These are phyloP conservation scores for Plebejus argus DNA, from an alignment of 2,888 invertebrate species.

Conservation along the genomic window DNA sequence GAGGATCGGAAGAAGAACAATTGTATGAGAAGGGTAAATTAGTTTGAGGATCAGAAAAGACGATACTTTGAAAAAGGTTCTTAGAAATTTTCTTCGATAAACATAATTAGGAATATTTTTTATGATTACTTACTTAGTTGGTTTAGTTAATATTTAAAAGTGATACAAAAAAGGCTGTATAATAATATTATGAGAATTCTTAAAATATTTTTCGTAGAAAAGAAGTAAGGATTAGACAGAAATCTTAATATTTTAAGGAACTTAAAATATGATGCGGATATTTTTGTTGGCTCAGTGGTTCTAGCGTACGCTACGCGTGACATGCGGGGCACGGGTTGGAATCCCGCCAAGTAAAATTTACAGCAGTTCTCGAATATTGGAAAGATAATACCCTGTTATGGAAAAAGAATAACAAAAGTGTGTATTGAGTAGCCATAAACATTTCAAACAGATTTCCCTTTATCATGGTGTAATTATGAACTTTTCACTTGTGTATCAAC, in stretches of 20 bases:
- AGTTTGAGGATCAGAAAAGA: neutral
- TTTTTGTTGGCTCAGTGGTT: neutral
- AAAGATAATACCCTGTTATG: neutral
- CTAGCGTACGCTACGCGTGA: neutral
- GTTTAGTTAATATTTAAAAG: no score
- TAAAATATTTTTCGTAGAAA: no score
- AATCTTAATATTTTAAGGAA: no score
- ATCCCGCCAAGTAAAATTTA: slow-evolving; percentile 1
- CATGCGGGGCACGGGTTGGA: neutral
- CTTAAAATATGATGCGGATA: slow-evolving; percentile 11
- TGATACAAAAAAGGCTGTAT: no score
- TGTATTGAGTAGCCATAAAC: neutral
- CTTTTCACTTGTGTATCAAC: no score
- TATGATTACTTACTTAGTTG: no score
- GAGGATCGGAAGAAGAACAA: neutral
- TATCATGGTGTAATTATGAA: neutral
- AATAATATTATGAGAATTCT: no score
- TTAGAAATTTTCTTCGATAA: no score
- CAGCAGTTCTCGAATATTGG: neutral
- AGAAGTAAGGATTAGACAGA: no score
- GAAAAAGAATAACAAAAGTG: neutral
- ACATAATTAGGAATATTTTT: no score
- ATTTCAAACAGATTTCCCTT: neutral
- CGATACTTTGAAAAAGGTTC: neutral
- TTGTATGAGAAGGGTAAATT: neutral